Evolutionary conservation across 2,797 vertebrate species (phyloP).

Genomic region (Danio jaintianensis): DNA sequence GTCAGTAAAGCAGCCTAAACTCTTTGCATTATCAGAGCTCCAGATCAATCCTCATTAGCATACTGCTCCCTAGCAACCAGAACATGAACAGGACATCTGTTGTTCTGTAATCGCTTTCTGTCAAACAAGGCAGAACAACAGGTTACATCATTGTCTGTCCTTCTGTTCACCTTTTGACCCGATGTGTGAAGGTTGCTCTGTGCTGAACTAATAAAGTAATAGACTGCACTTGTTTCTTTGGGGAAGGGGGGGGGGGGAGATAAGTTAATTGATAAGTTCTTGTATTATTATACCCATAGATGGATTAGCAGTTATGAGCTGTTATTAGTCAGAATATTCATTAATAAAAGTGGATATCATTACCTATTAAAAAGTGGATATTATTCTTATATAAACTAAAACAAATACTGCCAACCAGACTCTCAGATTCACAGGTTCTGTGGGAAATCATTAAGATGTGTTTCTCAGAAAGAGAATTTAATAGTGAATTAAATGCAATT

Average conservation of each 20-base stretch:
- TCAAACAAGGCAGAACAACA: constrained; percentile 38
- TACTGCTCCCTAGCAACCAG: constrained; percentile 76
- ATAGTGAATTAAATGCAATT: background rate
- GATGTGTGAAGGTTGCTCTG: background rate
- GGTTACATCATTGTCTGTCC: constrained; percentile 27
- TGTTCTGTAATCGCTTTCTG: constrained; percentile 46
- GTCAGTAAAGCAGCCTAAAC: constrained; percentile 48
- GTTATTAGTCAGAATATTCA: too few relatives aligned
- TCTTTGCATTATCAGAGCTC: constrained; percentile 38
- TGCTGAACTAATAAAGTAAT: too few relatives aligned
- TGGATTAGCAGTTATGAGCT: too few relatives aligned
- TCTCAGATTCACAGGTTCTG: background rate
- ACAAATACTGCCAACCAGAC: too few relatives aligned
- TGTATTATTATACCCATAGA: too few relatives aligned
- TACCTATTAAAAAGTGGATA: too few relatives aligned
- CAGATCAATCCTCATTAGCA: constrained; percentile 74
- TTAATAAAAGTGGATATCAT: too few relatives aligned
- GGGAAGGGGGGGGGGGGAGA: too few relatives aligned
- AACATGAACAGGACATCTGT: constrained; percentile 61
- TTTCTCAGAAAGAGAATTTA: background rate
- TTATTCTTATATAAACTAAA: too few relatives aligned
- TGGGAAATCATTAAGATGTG: background rate
- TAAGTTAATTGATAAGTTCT: too few relatives aligned
- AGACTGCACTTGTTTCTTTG: too few relatives aligned
- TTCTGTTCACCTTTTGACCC: constrained; percentile 23